A percentile compares a stretch with the other conserved stretches of the same genome.
Evolutionary conservation across 2,797 vertebrate genomes (phyloP).

Genomic region (Gorsachius magnificus): DNA sequence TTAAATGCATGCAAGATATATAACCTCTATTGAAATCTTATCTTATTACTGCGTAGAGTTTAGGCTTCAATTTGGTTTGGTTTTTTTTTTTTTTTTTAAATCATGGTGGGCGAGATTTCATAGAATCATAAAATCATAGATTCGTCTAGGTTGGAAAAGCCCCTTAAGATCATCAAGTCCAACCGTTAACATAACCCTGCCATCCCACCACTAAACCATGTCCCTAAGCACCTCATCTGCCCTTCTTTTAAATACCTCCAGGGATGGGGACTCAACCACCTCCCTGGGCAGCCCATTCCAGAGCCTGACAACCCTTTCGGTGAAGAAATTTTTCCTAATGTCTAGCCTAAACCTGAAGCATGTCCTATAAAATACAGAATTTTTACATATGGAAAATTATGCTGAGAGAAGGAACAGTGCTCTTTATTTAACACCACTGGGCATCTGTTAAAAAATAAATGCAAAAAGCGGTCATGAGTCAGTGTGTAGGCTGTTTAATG

Average conservation of each 20-base stretch:
- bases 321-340: no score
- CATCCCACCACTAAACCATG: no score
- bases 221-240: no score
- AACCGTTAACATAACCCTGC: no score
- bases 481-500: conserved; percentile 38
- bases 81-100: background rate
- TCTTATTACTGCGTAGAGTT: background rate
- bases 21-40: background rate
- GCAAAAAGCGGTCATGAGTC: conserved; percentile 31
- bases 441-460: conserved; percentile 22
- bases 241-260: no score
- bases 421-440: background rate
- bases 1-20: background rate
- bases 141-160: no score
- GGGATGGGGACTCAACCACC: no score
- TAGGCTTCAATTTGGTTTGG: background rate
- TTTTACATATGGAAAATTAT: background rate
- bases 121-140: no score
- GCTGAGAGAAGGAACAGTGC: background rate
- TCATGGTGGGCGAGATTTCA: background rate
- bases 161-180: no score
- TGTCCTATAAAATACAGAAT: background rate
- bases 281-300: no score
- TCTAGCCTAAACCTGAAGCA: background rate
- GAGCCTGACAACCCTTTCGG: no score